Conservation (phyloP, 2,113 vertebrate species). For the Ursus arctos region DNA sequence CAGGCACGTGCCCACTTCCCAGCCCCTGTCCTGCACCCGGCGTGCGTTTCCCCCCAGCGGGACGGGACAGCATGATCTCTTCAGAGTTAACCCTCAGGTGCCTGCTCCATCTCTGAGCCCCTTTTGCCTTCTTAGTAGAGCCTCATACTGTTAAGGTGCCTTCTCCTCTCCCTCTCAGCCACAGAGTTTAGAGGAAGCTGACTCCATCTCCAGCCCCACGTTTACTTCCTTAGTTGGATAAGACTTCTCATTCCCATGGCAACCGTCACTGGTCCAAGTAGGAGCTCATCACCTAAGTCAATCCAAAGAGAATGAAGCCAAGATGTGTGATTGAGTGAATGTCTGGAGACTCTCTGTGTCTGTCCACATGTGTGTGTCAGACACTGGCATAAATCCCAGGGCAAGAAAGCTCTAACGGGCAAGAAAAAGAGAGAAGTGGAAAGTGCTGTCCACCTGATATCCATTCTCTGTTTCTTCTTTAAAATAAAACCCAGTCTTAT, state of each 20-base stretch:
- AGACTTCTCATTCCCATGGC: background rate
- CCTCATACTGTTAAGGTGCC: background rate
- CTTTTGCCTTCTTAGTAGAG: too few species aligned
- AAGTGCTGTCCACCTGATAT: fast-evolving
- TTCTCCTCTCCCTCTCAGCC: background rate
- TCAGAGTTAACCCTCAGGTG: fast-evolving
- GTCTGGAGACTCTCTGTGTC: background rate
- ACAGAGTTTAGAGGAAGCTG: background rate
- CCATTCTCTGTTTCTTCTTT: background rate
- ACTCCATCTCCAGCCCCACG: background rate
- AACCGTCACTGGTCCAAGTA: too few species aligned
- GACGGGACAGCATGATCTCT: background rate
- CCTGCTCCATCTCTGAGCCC: background rate
- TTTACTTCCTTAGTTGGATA: too few species aligned
- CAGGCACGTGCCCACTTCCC: background rate
- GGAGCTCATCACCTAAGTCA: background rate
- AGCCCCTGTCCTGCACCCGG: too few species aligned
- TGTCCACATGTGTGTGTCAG: background rate
- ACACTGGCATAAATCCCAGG: background rate
- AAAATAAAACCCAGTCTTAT: background rate
- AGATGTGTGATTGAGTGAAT: background rate
- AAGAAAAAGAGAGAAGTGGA: background rate
- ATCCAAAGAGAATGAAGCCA: background rate
- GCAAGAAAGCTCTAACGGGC: background rate
- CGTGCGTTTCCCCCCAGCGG: too few species aligned